Percentiles rank a stretch among this genome's conserved stretches.
These are phyloP conservation scores for Magallana angulata DNA, from an alignment of 1,140 invertebrate species.

Conservation along the genomic window DNA sequence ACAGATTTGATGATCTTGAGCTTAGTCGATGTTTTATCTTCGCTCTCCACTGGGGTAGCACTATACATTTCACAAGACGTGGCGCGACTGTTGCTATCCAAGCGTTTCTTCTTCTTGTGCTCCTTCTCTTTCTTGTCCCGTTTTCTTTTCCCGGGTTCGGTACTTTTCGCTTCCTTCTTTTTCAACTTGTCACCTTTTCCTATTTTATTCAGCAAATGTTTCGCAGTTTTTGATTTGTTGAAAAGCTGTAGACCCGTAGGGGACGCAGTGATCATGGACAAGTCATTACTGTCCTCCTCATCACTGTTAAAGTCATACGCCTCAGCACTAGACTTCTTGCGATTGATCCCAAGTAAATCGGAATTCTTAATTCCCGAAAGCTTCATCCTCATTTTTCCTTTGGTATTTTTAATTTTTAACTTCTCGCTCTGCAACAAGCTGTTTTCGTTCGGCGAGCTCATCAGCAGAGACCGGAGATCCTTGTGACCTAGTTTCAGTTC, in stretches of 20 bases:
- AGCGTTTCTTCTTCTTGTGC: constrained; percentile 72
- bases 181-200: constrained; percentile 71
- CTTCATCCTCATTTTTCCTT: constrained; percentile 48
- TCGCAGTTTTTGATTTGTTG: constrained; percentile 65
- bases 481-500: constrained; percentile 18
- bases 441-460: constrained; percentile 35
- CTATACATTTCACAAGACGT: constrained; percentile 53
- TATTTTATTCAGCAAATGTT: constrained; percentile 61
- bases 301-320: constrained; percentile 74
- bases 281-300: constrained; percentile 67
- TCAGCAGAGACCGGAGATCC: constrained; percentile 42
- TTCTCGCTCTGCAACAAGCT: constrained; percentile 46
- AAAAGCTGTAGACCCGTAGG: constrained; percentile 71
- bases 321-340: constrained; percentile 59
- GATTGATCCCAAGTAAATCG: constrained; percentile 51
- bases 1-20: constrained; percentile 44
- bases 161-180: constrained; percentile 64
- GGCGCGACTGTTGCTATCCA: constrained; percentile 47
- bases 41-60: constrained; percentile 50
- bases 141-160: constrained; percentile 71
- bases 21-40: constrained; percentile 52
- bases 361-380: constrained; percentile 32
- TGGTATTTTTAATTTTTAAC: constrained; percentile 49
- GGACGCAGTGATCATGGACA: constrained; percentile 65
- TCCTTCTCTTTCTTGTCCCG: constrained; percentile 70